Evolutionary conservation across 2,113 vertebrate genomes (phyloP).

Genomic region (Ailurus styani): DNA sequence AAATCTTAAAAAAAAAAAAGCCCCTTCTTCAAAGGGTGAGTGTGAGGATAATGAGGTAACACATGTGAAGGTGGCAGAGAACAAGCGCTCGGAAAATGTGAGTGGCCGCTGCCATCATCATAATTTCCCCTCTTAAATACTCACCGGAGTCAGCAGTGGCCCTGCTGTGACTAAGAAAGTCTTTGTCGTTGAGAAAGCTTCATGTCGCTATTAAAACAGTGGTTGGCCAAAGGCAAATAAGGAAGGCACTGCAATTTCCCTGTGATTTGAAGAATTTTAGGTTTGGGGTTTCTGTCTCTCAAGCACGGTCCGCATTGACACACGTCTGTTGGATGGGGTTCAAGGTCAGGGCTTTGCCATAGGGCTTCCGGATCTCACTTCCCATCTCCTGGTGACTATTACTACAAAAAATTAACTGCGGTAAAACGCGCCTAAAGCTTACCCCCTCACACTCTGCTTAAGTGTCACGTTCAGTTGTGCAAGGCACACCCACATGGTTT

Average conservation of each 20-base stretch:
- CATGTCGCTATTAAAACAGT: not conserved
- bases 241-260: not conserved
- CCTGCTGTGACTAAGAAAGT: not conserved
- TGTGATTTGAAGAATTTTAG: conserved; percentile 4
- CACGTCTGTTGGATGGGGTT: conserved; percentile 19
- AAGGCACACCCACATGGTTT: not conserved
- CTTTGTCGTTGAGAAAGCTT: not conserved
- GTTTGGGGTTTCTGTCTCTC: conserved; percentile 5
- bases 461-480: not conserved
- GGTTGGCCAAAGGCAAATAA: not conserved
- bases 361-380: conserved; percentile 32
- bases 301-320: conserved; percentile 29
- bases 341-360: conserved; percentile 25
- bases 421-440: not conserved
- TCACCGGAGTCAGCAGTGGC: not conserved
- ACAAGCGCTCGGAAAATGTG: not conserved
- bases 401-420: not conserved
- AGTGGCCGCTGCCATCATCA: not conserved
- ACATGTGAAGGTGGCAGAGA: not conserved
- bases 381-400: not conserved
- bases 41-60: not conserved
- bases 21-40: not conserved
- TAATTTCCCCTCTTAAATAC: not conserved
- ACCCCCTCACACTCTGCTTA: not conserved
- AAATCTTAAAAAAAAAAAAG: too few species aligned